Percentiles rank a stretch among this genome's conserved stretches.
Evolutionary conservation across 2,113 vertebrate species (phyloP).

Genomic region (Sander lucioperca): DNA sequence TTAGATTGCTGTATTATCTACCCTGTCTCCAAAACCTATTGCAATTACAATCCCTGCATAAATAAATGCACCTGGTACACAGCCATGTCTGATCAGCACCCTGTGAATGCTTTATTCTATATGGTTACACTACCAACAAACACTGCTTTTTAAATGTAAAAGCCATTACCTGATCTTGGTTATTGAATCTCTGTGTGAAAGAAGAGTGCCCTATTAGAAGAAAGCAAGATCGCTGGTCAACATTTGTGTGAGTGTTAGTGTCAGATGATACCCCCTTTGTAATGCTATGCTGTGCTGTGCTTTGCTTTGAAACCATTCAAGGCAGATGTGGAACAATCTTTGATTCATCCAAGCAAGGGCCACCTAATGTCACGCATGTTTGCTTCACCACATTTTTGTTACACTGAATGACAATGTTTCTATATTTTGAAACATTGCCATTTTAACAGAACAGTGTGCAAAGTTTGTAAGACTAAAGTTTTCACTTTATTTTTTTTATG

Average conservation of each 20-base stretch:
- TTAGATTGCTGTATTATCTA: constrained; percentile 72
- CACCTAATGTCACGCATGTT: constrained; percentile 18
- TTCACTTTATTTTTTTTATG: constrained; percentile 5
- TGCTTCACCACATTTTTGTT: constrained; percentile 18
- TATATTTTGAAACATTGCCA: not conserved
- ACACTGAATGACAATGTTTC: constrained; percentile 18
- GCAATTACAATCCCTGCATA: constrained; percentile 72
- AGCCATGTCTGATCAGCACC: constrained; percentile 49
- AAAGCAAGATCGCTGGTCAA: constrained; percentile 12
- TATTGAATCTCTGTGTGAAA: constrained; percentile 31
- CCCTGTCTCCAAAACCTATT: constrained; percentile 63
- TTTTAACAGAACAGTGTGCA: constrained; percentile 5
- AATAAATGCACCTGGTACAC: constrained; percentile 64
- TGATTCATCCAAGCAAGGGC: constrained; percentile 25
- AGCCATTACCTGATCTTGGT: constrained; percentile 32
- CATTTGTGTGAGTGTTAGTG: constrained; percentile 27
- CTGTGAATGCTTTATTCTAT: constrained; percentile 21
- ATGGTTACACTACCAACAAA: constrained; percentile 26
- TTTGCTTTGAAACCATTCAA: constrained; percentile 47
- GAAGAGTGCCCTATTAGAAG: constrained; percentile 24
- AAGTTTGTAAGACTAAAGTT: not conserved
- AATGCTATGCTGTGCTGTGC: constrained; percentile 10
- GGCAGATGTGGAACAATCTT: not conserved
- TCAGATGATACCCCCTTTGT: constrained; percentile 18
- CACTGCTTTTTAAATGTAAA: constrained; percentile 28